Conservation (phyloP, 2,113 vertebrate species). For the Saguinus imperator region DNA sequence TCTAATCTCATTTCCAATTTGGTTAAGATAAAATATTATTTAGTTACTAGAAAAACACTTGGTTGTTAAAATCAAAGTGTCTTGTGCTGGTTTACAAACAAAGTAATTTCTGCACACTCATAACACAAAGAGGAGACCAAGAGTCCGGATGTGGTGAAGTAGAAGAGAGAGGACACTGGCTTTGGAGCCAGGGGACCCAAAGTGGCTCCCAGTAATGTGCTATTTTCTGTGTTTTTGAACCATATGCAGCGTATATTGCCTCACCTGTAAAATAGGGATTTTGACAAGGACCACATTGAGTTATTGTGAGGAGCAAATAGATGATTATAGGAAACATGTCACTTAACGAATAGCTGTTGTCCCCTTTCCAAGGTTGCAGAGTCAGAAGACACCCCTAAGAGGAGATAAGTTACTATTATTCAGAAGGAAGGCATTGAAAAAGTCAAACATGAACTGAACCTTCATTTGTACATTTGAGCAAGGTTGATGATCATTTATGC, state of each 20-base stretch:
- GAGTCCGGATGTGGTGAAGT: neutral
- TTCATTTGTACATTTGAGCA: neutral
- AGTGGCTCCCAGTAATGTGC: neutral
- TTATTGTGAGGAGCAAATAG: neutral
- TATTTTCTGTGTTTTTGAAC: neutral
- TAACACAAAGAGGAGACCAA: neutral
- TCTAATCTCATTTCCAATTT: neutral
- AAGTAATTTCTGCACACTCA: neutral
- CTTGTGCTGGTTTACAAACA: neutral
- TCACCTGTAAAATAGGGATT: neutral
- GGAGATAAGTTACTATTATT: neutral
- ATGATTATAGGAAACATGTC: neutral
- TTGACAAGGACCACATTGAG: neutral
- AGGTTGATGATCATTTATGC: neutral
- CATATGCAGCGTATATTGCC: accelerated
- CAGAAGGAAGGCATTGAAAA: neutral
- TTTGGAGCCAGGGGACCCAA: neutral
- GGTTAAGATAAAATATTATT: slow-evolving; percentile 8
- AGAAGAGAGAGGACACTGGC: neutral
- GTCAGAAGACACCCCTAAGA: neutral
- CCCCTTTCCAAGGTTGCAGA: neutral
- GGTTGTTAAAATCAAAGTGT: neutral
- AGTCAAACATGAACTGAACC: neutral
- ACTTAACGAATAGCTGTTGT: neutral
- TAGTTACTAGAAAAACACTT: neutral